Evolutionary conservation across 2,888 invertebrate species (phyloP), one percentile per base, ranked within the genome.

Genomic region (Bugula neritina): DNA sequence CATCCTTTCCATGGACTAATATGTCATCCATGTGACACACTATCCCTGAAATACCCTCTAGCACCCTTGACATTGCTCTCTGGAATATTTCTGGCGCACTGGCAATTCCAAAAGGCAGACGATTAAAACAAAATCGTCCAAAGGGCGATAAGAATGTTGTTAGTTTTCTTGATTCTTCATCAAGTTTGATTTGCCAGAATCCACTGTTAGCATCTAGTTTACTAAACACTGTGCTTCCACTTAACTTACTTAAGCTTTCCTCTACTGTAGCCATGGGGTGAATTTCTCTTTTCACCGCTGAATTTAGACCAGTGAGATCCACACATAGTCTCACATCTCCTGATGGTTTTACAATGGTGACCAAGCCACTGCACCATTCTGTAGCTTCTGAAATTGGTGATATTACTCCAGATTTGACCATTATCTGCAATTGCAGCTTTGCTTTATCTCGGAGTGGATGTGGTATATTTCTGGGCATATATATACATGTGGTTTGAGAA

Each of bases 21-120:
- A 84, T 80, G 74, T 82, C 81, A 75, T 82, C 83, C 63, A 79
- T 80, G 71, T 77, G 79, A 69, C 78, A 80, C 25, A 81, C 71
- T 3, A 75, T 77, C 0, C 81, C 81, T 43, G 80, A 76, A 34
- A 80, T 81, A 5, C 75, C 74, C 34, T 72, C 35, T 1, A 84
- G 57, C 17, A 83, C 76, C 74, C 76, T 74, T 72, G 81, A 82
- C 73, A 85, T 73, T 1, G n/a, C n/a, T 78, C 84, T 83, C 76
- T 84, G 82, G 72, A 83, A 84, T 17, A 81, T 76, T 77, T 85
- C 85, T 0, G 83, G 82, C 2, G 85, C 85, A 69, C 81, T 82
- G 0, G 71, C 71, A 10, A 79, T 76, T 25, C 79, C 78, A 57
- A 77, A 76, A 0, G 77, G 77, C 17, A 78, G 35, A 10, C 76